Base-by-base conservation (phyloP, 2,888 invertebrate genomes). In the Agapetus fuscipes region DNA sequence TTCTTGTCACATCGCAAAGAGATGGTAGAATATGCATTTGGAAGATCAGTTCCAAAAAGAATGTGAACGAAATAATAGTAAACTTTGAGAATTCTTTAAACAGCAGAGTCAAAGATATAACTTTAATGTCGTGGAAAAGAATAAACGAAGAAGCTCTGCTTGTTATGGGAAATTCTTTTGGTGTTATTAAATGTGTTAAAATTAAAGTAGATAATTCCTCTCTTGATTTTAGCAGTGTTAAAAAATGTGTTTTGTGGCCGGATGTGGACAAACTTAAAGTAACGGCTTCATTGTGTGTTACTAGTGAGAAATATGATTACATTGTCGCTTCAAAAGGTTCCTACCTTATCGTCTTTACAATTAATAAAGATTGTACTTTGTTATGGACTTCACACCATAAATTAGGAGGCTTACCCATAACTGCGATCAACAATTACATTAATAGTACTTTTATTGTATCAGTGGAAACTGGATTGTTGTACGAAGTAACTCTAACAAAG, bases 1-100 rank as follows among this genome's bases (percentile, higher is more conserved):
- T 41, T 17, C 34, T 45, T 31, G 30, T 17, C 3, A 35, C 34
- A 4, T 14, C 31, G 10, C 45, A 45, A 41, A 38, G 29, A 17
- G 30, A 27, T 17, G 41, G 45, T 3, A 26, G 33, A 2, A 26
- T 45, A 24, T 45, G 38, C 12, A 31, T 45, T 15, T 41, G 41
- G 38, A 45, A 32, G 24, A 24, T 45, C 9, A 29, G 20, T 9
- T 17, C 41, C 6, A 27, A 26, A 3, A 27, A 34, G 10, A 14
- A 16, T 3, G 14, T 15, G 2, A 30, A 44, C 3, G 14, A 24
- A 2, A 15, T 36, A 3, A 24, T 13, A 4, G 17, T 30, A 2
- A 24, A 32, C 10, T 17, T 43, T 14, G 43, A 36, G 13, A 17
- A 30, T 2, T 3, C 26, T 10, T 10, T 34, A 2, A 17, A 30